Conservation (phyloP, 2,113 vertebrate genomes). For the Lycaon pictus region DNA sequence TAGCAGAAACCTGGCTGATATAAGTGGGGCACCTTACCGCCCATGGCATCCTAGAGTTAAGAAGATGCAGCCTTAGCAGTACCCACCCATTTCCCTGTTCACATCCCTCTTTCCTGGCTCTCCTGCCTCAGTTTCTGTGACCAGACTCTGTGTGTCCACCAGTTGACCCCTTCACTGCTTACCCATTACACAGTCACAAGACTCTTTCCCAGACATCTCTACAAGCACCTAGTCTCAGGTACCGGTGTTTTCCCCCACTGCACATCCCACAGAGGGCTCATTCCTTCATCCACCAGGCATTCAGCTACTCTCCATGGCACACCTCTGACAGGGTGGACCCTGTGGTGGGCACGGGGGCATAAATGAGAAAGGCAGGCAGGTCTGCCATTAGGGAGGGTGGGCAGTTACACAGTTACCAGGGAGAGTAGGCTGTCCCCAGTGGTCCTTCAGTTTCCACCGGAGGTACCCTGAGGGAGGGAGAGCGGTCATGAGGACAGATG, state of each 20-base stretch:
- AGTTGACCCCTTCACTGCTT: not conserved
- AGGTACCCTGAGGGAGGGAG: not conserved
- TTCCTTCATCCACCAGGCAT: not conserved
- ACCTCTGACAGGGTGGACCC: no score
- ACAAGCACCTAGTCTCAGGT: not conserved
- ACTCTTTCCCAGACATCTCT: not conserved
- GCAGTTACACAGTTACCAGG: not conserved
- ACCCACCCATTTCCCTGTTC: not conserved
- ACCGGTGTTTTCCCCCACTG: no score
- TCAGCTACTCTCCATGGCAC: not conserved
- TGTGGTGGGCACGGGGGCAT: not conserved
- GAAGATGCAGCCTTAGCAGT: fast-evolving
- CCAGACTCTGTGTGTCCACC: not conserved
- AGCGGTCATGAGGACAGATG: not conserved
- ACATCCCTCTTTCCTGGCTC: not conserved
- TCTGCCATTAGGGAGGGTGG: not conserved
- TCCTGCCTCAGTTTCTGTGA: not conserved
- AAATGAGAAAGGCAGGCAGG: not conserved
- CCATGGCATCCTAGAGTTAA: fast-evolving
- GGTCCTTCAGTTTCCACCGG: not conserved
- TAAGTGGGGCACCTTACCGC: fast-evolving
- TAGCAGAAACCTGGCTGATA: not conserved
- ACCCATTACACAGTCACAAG: not conserved
- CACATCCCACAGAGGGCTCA: fast-evolving
- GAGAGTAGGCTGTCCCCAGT: not conserved